These are phyloP conservation scores for Entosphenus tridentatus DNA, from an alignment of 2,113 vertebrate genomes.

Conservation along the genomic window DNA sequence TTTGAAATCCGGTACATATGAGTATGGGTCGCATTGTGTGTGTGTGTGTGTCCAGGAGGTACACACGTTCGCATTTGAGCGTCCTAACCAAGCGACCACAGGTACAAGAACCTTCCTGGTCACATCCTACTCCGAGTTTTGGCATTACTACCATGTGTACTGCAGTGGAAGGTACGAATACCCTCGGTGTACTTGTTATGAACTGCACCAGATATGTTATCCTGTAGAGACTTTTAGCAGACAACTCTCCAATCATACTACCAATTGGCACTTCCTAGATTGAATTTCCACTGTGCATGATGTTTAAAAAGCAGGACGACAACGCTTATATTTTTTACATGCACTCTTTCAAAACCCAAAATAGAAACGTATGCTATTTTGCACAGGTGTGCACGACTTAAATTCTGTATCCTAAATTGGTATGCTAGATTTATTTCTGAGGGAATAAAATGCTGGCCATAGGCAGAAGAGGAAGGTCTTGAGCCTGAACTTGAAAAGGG, in stretches of 20 bases:
- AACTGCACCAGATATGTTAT: not conserved
- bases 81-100: not conserved
- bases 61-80: slow-evolving; percentile 1
- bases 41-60: slow-evolving; percentile 5
- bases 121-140: not conserved
- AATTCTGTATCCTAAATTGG: too few relatives aligned
- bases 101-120: not conserved
- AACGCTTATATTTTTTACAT: too few relatives aligned
- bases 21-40: slow-evolving; percentile 1
- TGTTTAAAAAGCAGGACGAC: too few relatives aligned
- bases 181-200: not conserved
- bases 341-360: too few relatives aligned
- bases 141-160: slow-evolving; percentile 3
- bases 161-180: not conserved
- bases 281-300: too few relatives aligned
- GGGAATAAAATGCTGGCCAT: too few relatives aligned
- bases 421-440: too few relatives aligned
- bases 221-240: not conserved
- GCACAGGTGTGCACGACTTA: too few relatives aligned
- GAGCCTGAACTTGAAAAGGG: not conserved
- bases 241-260: not conserved
- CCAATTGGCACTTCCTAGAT: not conserved
- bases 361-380: too few relatives aligned
- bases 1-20: not conserved
- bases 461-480: too few relatives aligned